These are phyloP conservation scores for Alcedo quadribrachys DNA, from an alignment of 2,797 vertebrate species.

Conservation along the genomic window DNA sequence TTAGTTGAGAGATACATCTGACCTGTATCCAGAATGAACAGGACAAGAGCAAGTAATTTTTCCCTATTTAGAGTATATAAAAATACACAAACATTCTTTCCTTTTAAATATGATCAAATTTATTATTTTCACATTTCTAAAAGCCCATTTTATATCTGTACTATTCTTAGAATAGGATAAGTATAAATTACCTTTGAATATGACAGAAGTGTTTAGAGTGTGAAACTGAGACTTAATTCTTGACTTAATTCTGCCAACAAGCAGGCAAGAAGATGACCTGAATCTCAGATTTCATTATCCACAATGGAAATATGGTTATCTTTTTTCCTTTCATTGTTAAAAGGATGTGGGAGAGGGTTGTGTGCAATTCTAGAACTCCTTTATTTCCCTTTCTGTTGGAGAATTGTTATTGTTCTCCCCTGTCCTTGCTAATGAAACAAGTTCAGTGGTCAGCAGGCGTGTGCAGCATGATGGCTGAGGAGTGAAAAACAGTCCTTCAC, in stretches of 20 bases:
- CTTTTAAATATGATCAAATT: slow-evolving; percentile 1
- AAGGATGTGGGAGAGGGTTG: background rate
- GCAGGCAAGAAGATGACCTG: background rate
- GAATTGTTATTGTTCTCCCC: slow-evolving; percentile 2
- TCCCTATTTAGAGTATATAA: slow-evolving; percentile 3
- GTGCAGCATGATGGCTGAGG: background rate
- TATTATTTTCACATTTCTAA: background rate
- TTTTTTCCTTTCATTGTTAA: slow-evolving; percentile 19
- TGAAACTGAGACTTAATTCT: background rate
- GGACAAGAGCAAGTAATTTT: slow-evolving; percentile 15
- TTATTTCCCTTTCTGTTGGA: slow-evolving; percentile 23
- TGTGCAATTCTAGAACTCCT: slow-evolving; percentile 1
- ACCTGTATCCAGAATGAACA: slow-evolving; percentile 27
- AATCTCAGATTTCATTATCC: background rate
- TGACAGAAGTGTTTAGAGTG: background rate
- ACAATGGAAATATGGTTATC: slow-evolving; percentile 15
- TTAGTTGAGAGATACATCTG: background rate
- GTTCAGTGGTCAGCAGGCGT: background rate
- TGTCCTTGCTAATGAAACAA: slow-evolving; percentile 18
- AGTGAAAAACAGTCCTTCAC: slow-evolving; percentile 21
- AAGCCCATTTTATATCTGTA: background rate
- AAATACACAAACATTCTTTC: background rate
- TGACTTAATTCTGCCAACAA: background rate
- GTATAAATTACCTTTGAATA: background rate
- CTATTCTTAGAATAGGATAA: background rate